Conservation (phyloP, 2,113 vertebrate genomes). For the Muntiacus muntjak region DNA sequence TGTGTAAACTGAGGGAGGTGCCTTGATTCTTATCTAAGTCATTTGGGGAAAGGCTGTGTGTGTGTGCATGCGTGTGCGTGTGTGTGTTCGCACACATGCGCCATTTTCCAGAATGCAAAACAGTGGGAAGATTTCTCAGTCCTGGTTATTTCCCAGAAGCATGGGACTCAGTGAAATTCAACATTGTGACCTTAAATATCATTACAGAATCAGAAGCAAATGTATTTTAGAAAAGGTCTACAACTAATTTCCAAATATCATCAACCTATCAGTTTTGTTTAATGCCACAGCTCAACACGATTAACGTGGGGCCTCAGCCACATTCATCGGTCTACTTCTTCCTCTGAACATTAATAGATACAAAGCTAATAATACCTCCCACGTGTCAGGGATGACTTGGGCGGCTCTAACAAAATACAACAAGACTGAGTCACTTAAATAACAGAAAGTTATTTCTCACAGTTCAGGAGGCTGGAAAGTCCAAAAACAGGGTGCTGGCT, state of each 20-base stretch:
- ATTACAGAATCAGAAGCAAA: background rate
- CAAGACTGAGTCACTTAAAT: background rate
- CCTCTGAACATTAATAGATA: background rate
- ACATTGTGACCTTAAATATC: background rate
- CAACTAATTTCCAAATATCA: background rate
- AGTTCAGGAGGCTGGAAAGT: background rate
- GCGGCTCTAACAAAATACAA: background rate
- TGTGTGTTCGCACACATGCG: fast-evolving
- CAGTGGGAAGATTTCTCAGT: background rate
- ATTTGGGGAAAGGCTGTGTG: background rate
- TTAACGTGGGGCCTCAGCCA: background rate
- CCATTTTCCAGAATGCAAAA: background rate
- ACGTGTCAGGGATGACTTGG: background rate
- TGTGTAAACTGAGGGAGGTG: background rate
- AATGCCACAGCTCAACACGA: background rate
- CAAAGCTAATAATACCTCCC: background rate
- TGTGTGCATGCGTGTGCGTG: background rate
- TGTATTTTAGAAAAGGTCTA: background rate
- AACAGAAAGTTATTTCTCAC: background rate
- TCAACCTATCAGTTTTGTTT: background rate
- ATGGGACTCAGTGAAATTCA: background rate
- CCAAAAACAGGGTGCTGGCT: background rate
- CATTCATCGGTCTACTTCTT: background rate
- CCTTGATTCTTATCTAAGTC: background rate
- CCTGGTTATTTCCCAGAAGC: background rate